Percentiles rank a stretch among this genome's conserved stretches.
These are phyloP conservation scores for Drosophila suboccidentalis DNA, from an alignment of 2,888 invertebrate species.

Conservation along the genomic window DNA sequence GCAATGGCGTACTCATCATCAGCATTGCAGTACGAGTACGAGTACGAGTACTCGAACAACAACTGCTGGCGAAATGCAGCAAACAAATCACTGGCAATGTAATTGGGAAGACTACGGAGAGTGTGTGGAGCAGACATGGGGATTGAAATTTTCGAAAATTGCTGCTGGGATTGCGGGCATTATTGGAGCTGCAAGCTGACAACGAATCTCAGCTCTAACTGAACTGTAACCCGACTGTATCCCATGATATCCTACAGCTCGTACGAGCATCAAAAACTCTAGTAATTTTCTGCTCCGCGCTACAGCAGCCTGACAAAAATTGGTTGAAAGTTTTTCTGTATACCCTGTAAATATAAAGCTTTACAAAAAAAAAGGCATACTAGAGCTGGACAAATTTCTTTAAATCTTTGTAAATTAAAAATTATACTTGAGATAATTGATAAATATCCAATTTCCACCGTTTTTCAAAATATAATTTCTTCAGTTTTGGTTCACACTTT, in stretches of 20 bases:
- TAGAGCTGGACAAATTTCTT: not conserved
- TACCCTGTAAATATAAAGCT: not conserved
- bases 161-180: conserved; percentile 81
- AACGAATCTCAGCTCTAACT: conserved; percentile 34
- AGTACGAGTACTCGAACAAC: conserved; percentile 26
- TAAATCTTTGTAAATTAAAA: not conserved
- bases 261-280: conserved; percentile 40
- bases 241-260: conserved; percentile 15
- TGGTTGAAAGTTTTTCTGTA: conserved; percentile 44
- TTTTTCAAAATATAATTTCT: not conserved
- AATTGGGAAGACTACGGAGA: conserved; percentile 46
- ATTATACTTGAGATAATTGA: not conserved
- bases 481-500: not conserved
- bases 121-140: conserved; percentile 50
- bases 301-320: conserved; percentile 63
- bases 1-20: conserved; percentile 74
- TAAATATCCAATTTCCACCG: not conserved
- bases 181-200: conserved; percentile 53
- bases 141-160: conserved; percentile 80
- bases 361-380: not conserved
- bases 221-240: conserved; percentile 1
- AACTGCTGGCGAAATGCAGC: conserved; percentile 43
- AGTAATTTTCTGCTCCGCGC: conserved; percentile 64
- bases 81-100: conserved; percentile 74
- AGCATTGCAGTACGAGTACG: conserved; percentile 53